Evolutionary conservation across 2,113 vertebrate genomes (phyloP).

Genomic region (Neotragus pygmaeus): DNA sequence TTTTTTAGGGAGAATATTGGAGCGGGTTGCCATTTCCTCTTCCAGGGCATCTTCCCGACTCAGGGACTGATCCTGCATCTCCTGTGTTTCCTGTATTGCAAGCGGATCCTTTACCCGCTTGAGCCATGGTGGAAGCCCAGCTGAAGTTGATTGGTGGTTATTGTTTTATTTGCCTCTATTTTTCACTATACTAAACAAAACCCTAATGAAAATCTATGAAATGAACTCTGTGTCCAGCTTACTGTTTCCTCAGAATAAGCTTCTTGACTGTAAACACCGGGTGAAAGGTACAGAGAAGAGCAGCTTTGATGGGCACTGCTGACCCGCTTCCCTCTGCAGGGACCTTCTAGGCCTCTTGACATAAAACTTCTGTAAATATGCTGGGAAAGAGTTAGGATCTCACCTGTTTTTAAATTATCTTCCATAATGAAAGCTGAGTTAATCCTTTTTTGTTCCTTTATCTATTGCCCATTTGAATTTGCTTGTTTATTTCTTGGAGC

Average conservation of each 20-base stretch:
- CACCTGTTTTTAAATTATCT: not conserved
- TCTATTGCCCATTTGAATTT: not conserved
- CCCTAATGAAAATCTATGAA: not conserved
- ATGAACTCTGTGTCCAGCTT: not conserved
- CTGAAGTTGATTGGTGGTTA: not conserved
- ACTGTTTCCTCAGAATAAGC: not conserved
- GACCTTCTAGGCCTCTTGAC: not conserved
- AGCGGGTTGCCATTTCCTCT: not conserved
- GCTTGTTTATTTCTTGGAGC: not conserved
- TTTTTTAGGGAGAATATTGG: not conserved
- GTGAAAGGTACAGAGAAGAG: not conserved
- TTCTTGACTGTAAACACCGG: not conserved
- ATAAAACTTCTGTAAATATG: not conserved
- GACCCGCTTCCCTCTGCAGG: not conserved
- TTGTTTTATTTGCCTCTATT: not conserved
- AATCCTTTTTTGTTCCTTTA: not conserved
- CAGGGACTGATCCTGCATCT: not conserved
- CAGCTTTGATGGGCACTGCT: not conserved
- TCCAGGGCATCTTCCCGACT: not conserved
- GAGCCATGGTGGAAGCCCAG: not conserved
- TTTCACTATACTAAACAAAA: not conserved
- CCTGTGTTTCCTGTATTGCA: not conserved
- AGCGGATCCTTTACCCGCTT: not conserved
- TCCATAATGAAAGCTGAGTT: not conserved
- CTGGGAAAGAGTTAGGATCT: not conserved